Base-by-base conservation (phyloP, 2,797 vertebrate genomes). In the Mastacembelus armatus region DNA sequence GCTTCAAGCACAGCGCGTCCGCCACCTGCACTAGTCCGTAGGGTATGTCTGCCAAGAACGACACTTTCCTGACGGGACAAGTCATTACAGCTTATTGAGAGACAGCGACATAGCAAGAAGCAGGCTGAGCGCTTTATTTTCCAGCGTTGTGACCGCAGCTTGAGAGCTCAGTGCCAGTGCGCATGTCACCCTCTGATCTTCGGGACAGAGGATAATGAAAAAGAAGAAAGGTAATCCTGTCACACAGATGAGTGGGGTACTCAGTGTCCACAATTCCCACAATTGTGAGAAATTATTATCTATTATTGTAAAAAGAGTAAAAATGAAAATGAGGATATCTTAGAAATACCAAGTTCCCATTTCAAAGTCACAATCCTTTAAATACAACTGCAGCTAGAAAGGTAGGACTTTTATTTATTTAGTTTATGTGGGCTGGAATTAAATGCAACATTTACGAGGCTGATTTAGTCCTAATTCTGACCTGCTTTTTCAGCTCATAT, bases 151-250 rank as follows among this genome's bases (percentile, higher is more conserved):
- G 81, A 73, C 71, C 70, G 73, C 71, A 55, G 61, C 76, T 77
- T 22, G 70, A 56, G 77, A 69, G 76, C 68, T 43, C 58, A 49
- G 55, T 15, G 72, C n/a, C 69, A 90, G 64, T 90, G 90, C 90
- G 90, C 91, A 90, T 86, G 89, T 88, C 88, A 78, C 79, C 79
- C 67, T 78, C 50, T 89, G 91, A 89, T 88, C 89, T 85, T 24
- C 71, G 77, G 61, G 51, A 40, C 71, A 60, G 4, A 75, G 74
- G 68, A 75, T 58, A 27, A 49, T 42, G 67, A 68, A 44, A 57
- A 61, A 32, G 47, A 24, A 40, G 48, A 40, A 0, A 43, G 10
- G 40, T 84, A 85, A 86, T 86, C 82, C 84, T 38, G 16, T 56
- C 51, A 65, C 10, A 24, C 64, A 60, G 44, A 64, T 48, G 50